Conservation (phyloP, 1,140 invertebrate species). For the Protaetia brevitarsis region DNA sequence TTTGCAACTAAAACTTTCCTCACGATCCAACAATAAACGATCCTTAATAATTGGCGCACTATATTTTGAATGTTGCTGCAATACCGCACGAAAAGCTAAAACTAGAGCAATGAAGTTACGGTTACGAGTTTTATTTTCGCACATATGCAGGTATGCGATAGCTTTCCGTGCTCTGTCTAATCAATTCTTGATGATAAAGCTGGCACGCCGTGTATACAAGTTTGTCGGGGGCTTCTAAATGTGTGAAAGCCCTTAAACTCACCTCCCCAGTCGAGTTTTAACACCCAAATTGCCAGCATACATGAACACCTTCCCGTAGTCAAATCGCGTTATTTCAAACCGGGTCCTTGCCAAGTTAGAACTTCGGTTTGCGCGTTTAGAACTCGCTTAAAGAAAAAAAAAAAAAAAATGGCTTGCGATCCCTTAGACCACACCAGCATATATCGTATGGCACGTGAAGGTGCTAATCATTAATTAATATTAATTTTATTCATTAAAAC, state of each 20-base stretch:
- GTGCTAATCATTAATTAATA: constrained; percentile 36
- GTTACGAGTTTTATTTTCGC: no score
- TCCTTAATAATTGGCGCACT: no score
- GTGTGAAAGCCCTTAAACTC: constrained; percentile 4
- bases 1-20: no score
- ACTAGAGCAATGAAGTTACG: no score
- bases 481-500: not conserved
- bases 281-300: not conserved
- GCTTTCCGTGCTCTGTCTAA: constrained; percentile 34
- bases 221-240: constrained; percentile 13
- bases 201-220: constrained; percentile 20
- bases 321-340: not conserved
- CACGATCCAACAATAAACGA: no score
- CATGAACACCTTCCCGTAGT: not conserved
- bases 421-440: constrained; percentile 64
- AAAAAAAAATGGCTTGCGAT: constrained; percentile 52
- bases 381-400: not conserved
- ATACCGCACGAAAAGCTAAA: no score
- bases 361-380: not conserved
- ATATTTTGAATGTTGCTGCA: no score
- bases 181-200: constrained; percentile 41
- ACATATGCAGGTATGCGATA: not conserved
- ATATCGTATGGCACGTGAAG: constrained; percentile 57
- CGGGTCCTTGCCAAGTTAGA: no score
- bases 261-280: constrained; percentile 14